Conservation (phyloP, 64 coral and sea anemone genomes). For the Montipora capricornis region DNA sequence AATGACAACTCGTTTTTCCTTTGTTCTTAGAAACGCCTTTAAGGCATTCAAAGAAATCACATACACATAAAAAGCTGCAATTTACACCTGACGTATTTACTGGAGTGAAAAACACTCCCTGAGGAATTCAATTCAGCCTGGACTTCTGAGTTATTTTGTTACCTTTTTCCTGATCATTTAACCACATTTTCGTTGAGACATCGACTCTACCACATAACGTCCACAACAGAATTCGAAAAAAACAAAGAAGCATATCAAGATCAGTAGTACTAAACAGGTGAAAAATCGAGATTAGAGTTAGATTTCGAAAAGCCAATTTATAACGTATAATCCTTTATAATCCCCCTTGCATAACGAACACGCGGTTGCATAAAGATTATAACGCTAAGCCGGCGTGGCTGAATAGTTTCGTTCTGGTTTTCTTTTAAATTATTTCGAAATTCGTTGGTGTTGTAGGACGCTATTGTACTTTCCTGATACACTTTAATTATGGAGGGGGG, state of each 20-base stretch:
- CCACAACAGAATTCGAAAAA: neutral
- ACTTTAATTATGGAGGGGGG: too few relatives aligned
- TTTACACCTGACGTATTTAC: neutral
- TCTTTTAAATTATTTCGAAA: neutral
- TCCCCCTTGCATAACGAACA: neutral
- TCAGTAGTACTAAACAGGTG: neutral
- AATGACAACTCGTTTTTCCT: neutral
- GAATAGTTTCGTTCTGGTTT: neutral
- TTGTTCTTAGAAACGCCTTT: neutral
- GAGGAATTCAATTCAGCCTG: neutral
- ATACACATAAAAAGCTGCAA: neutral
- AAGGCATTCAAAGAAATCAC: neutral
- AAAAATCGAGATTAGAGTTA: neutral
- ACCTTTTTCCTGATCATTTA: neutral
- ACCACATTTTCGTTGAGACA: neutral
- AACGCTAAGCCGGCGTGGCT: neutral
- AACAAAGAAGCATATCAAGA: neutral
- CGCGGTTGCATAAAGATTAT: neutral
- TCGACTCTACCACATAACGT: neutral
- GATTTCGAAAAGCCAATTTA: neutral
- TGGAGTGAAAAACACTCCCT: conserved; percentile 27
- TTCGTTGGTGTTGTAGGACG: neutral
- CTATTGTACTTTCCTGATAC: too few relatives aligned
- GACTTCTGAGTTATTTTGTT: neutral
- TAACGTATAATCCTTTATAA: neutral